phyloP scores from a whole-genome alignment of 2,113 vertebrate species.

The Varanus komodoensis region DNA sequence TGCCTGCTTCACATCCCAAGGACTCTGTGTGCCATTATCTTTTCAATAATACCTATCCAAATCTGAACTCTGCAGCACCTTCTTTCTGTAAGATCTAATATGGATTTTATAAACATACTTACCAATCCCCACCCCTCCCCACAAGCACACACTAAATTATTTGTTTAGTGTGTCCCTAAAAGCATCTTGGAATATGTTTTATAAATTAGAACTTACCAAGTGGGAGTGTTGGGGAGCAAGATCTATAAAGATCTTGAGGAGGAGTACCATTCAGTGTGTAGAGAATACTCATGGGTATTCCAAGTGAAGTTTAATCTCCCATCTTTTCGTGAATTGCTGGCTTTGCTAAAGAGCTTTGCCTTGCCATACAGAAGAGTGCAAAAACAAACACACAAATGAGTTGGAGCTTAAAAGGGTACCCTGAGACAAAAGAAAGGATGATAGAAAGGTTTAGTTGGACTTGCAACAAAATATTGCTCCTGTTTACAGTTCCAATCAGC shows the following conservation, averaged over 20 bases:
- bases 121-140: background rate
- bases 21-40: background rate
- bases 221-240: no score
- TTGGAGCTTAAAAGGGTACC: background rate
- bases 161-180: background rate
- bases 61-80: background rate
- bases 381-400: background rate
- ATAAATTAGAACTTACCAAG: slow-evolving; percentile 5
- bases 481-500: no score
- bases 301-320: background rate
- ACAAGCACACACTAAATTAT: background rate
- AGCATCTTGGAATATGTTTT: background rate
- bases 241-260: background rate
- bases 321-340: background rate
- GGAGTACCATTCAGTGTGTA: background rate
- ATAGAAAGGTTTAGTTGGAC: background rate
- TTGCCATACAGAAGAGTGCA: background rate
- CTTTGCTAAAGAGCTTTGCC: background rate
- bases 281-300: background rate
- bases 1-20: background rate
- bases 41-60: background rate
- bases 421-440: background rate
- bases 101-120: background rate
- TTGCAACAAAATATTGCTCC: background rate
- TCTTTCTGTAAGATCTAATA: background rate